Evolutionary conservation across 1,140 invertebrate genomes (phyloP), one percentile per base, ranked within the genome.

Genomic region (Thaumatotibia leucotreta): DNA sequence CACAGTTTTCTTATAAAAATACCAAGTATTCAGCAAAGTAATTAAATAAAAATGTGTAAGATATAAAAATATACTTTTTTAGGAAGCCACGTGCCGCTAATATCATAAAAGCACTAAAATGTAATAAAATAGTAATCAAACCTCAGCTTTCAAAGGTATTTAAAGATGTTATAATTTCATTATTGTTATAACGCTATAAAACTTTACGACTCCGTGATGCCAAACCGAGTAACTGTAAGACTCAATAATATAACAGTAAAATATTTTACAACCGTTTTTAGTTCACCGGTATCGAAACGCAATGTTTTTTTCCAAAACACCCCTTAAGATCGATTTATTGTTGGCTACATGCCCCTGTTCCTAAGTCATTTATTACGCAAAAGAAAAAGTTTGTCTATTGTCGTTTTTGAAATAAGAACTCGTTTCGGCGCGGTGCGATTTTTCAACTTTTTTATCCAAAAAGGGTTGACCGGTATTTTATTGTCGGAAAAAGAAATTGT

Each of bases 181-280:
- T 20, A 31, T 31, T 61, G 24, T 61, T 61, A 33, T 31, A 61
- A 24, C 23, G 58, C 14, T n/a, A 17, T 29, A 20, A 61, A 61
- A 54, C 9, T 54, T 54, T 54, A 27, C 11, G 50, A 23, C 50
- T 23, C 6, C 22, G 24, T 24, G 23, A 27, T 24, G 20, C 50
- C 22, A 27, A 24, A 54, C 10, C 11, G 50, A 32, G 58, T 31
- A 32, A 23, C 31, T 81, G 70, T 45, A 20, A n/a, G n/a, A 45
- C 39, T 80, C 61, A 65, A 86, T 86, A 80, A 83, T 78, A 70
- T 31, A 79, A 75, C 65, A 72, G 77, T 86, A 72, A 83, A 84
- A 77, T 50, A 54, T 77, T 80, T 84, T 77, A 82, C 74, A 39
- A 70, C 63, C 63, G 70, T 69, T 72, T 54, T 64, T 70, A 52